Evolutionary conservation across 2,113 vertebrate species (phyloP).

Genomic region (Orientallactaga bullata): DNA sequence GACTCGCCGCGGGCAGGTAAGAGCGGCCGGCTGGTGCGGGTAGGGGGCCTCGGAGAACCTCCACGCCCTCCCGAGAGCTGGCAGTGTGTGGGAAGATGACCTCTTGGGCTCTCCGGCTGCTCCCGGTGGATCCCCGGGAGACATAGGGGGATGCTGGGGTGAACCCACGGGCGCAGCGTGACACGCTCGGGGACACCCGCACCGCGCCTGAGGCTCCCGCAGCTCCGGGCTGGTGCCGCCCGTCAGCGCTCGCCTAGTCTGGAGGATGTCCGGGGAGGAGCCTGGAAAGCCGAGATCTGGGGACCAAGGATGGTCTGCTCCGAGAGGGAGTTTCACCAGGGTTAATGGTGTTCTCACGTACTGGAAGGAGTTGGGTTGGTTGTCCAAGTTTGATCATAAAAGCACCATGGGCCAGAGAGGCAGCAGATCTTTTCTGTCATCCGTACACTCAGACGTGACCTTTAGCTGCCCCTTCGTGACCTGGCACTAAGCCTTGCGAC

Average conservation of each 20-base stretch:
- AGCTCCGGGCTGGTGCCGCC: neutral
- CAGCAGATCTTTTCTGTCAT: neutral
- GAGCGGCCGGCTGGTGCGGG: neutral
- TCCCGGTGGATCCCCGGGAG: neutral
- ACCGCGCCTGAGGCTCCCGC: neutral
- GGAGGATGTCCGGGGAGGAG: neutral
- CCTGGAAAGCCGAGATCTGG: neutral
- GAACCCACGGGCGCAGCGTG: neutral
- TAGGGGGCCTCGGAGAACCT: neutral
- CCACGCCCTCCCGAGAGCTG: neutral
- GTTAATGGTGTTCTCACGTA: neutral
- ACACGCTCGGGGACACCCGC: neutral
- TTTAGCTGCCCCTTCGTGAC: too few relatives aligned
- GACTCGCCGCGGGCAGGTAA: constrained; percentile 89
- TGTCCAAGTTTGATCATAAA: constrained; percentile 27
- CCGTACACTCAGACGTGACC: neutral
- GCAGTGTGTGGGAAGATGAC: neutral
- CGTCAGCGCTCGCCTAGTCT: neutral
- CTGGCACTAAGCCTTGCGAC: neutral
- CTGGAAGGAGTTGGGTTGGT: neutral
- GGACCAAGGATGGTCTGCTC: neutral
- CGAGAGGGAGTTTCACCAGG: neutral
- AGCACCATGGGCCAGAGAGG: neutral
- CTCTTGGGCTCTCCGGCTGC: neutral
- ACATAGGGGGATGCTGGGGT: neutral